These are phyloP conservation scores for Dasysyrphus tricinctus DNA, from an alignment of 2,888 invertebrate species.

Conservation along the genomic window DNA sequence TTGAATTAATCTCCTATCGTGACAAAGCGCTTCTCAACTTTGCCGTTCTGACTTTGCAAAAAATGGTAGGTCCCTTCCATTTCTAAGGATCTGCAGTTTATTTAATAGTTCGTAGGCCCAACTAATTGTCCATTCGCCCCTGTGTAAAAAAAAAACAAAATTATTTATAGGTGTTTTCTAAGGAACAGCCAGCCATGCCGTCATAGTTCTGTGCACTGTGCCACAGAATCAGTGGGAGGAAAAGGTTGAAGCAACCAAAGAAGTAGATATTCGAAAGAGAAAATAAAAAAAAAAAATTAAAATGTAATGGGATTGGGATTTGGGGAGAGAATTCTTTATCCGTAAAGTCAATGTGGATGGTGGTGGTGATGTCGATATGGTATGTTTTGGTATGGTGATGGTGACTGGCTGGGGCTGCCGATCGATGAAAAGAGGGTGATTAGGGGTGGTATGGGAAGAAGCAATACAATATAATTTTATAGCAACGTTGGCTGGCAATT, in stretches of 20 bases:
- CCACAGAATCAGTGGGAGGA: conserved; percentile 21
- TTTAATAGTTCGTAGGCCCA: not conserved
- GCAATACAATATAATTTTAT: conserved; percentile 33
- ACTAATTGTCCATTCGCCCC: not conserved
- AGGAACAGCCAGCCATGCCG: conserved; percentile 24
- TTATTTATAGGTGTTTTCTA: conserved; percentile 34
- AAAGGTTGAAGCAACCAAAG: conserved; percentile 34
- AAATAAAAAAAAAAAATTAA: conserved; percentile 22
- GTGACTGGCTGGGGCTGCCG: not conserved
- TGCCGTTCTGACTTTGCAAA: too few species aligned
- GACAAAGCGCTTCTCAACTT: too few species aligned
- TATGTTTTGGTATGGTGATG: not conserved
- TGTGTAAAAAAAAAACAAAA: conserved; percentile 1
- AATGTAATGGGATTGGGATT: conserved; percentile 24
- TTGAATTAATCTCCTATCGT: too few species aligned
- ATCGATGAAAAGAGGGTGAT: conserved; percentile 39
- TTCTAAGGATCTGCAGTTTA: too few species aligned
- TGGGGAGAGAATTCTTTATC: conserved; percentile 27
- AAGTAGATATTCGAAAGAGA: conserved; percentile 3
- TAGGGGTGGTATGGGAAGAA: conserved; percentile 16
- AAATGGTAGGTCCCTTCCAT: too few species aligned
- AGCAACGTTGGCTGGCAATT: conserved; percentile 22
- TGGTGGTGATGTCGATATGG: not conserved
- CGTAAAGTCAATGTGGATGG: conserved; percentile 14
- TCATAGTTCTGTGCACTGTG: conserved; percentile 32